These are phyloP conservation scores for Nephrocerus scutellatus DNA, from an alignment of 2,888 invertebrate genomes.

Conservation along the genomic window DNA sequence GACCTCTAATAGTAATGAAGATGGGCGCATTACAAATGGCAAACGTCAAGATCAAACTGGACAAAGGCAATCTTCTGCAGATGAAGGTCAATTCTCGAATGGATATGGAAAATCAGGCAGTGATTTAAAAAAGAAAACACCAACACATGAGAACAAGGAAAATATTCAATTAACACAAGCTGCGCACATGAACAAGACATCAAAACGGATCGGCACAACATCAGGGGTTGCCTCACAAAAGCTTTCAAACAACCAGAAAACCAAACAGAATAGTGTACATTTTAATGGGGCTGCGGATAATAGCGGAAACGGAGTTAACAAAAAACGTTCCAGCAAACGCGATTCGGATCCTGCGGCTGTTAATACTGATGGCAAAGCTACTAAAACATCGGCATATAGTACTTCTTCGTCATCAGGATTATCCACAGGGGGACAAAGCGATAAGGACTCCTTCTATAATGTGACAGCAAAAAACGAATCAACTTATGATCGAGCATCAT, in stretches of 20 bases:
- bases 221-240: too few relatives aligned
- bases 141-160: conserved; percentile 47
- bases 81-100: conserved; percentile 7
- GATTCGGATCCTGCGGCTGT: conserved; percentile 12
- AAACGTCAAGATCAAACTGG: conserved; percentile 16
- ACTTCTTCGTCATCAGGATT: too few relatives aligned
- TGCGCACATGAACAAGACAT: too few relatives aligned
- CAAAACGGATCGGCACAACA: too few relatives aligned
- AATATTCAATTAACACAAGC: conserved; percentile 15
- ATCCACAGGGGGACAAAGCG: conserved; percentile 9
- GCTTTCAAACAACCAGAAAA: too few relatives aligned
- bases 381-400: not conserved
- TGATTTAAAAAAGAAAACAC: conserved; percentile 42
- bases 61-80: conserved; percentile 11
- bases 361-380: conserved; percentile 8
- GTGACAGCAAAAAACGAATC: conserved; percentile 45
- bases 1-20: conserved; percentile 4
- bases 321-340: conserved; percentile 14
- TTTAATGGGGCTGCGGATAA: too few relatives aligned
- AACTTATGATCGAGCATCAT: conserved; percentile 43
- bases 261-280: too few relatives aligned
- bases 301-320: too few relatives aligned
- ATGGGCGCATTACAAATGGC: conserved; percentile 21
- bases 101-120: conserved; percentile 8
- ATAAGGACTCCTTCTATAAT: conserved; percentile 29